Percentiles rank a stretch among this genome's conserved stretches.
These are phyloP conservation scores for Gymnosoma rotundatum DNA, from an alignment of 2,888 invertebrate species.

Conservation along the genomic window DNA sequence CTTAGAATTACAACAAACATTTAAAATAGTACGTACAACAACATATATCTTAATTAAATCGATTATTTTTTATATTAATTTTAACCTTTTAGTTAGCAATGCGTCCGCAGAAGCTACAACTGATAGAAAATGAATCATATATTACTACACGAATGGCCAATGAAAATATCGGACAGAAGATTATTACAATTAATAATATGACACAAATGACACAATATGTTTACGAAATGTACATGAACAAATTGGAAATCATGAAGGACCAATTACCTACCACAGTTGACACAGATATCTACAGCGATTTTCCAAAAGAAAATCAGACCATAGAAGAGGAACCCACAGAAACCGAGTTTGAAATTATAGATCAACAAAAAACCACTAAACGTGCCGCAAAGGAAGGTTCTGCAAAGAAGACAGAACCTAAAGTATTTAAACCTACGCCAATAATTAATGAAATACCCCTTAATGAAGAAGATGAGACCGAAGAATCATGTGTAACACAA, in stretches of 20 bases:
- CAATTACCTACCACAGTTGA: slow-evolving; percentile 75
- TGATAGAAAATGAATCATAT: slow-evolving; percentile 91
- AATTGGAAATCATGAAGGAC: slow-evolving; percentile 86
- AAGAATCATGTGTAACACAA: slow-evolving; percentile 7
- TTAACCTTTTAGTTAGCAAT: slow-evolving; percentile 86
- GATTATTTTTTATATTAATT: background rate
- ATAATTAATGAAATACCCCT: slow-evolving; percentile 84
- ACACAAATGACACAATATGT: slow-evolving; percentile 97
- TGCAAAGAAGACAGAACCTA: slow-evolving; percentile 57
- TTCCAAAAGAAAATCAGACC: slow-evolving; percentile 82
- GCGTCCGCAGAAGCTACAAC: slow-evolving; percentile 90
- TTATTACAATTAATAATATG: slow-evolving; percentile 85
- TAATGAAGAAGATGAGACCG: slow-evolving; percentile 71
- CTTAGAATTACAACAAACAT: slow-evolving; percentile 97
- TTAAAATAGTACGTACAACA: slow-evolving; percentile 87
- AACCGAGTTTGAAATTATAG: slow-evolving; percentile 30
- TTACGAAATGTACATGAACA: slow-evolving; percentile 93
- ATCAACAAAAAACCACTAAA: slow-evolving; percentile 59
- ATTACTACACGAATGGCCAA: slow-evolving; percentile 86
- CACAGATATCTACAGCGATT: slow-evolving; percentile 76
- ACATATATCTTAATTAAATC: background rate
- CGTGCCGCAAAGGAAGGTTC: slow-evolving; percentile 63
- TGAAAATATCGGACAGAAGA: slow-evolving; percentile 76
- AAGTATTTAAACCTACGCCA: slow-evolving; percentile 78
- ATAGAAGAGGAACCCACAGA: background rate